A percentile compares a stretch with the other conserved stretches of the same genome.
Evolutionary conservation across 1,140 invertebrate species (phyloP).

Genomic region (Panulirus ornatus): DNA sequence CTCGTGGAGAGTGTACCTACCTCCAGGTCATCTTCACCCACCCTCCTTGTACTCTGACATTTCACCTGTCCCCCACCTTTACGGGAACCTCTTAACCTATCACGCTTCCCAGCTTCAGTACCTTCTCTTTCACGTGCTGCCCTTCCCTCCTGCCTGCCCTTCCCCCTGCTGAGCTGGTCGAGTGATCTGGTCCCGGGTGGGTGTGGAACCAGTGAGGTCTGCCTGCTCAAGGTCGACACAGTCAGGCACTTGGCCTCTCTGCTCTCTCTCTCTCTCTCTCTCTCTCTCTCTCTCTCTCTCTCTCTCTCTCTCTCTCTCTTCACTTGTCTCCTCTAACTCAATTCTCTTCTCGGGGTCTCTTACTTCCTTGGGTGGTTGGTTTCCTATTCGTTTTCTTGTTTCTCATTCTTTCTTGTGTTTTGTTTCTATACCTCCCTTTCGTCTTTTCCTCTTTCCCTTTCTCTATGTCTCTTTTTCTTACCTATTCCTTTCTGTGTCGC

Average conservation of each 20-base stretch:
- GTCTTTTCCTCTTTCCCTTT: too few species aligned
- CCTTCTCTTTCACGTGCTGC: neutral
- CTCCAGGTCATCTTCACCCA: conserved; percentile 22
- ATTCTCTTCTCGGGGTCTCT: neutral
- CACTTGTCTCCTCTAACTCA: neutral
- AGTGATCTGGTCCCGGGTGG: neutral
- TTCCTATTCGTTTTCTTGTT: neutral
- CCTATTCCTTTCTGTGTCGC: too few species aligned
- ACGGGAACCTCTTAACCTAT: neutral
- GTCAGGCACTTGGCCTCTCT: conserved; percentile 37
- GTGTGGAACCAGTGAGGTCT: neutral
- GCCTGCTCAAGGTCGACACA: conserved; percentile 23
- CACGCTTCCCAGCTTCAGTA: neutral
- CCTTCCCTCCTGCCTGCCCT: neutral
- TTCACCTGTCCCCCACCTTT: neutral
- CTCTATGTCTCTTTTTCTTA: too few species aligned
- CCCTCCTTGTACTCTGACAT: conserved; percentile 16
- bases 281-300: neutral
- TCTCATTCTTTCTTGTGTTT: too few species aligned
- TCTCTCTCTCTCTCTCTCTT: neutral
- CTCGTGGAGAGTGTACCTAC: neutral
- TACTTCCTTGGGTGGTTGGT: too few species aligned
- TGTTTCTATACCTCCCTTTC: too few species aligned
- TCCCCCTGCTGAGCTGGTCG: neutral
- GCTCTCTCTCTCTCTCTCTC: neutral